A percentile compares a stretch with the other conserved stretches of the same genome.
Evolutionary conservation across 2,113 vertebrate species (phyloP).

Genomic region (Suncus etruscus): DNA sequence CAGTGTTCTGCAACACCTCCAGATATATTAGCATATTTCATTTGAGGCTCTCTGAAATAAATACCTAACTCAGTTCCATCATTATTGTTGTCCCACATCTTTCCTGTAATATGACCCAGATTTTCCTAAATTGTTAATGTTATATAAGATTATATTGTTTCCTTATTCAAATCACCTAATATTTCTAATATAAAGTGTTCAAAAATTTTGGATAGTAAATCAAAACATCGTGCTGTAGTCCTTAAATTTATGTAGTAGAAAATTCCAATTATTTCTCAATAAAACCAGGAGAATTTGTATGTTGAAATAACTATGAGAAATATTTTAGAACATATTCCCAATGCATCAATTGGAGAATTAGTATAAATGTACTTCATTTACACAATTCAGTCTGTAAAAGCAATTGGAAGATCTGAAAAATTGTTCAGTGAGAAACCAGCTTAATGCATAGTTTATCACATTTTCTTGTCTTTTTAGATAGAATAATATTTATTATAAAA

Average conservation of each 20-base stretch:
- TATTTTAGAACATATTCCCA: background rate
- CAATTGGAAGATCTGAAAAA: conserved; percentile 13
- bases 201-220: background rate
- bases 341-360: background rate
- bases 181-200: too few species aligned
- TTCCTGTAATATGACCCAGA: too few species aligned
- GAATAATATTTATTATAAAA: conserved; percentile 35
- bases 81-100: too few species aligned
- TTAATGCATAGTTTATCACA: conserved; percentile 20
- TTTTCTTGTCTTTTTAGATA: background rate
- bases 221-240: background rate
- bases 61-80: too few species aligned
- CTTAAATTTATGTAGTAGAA: background rate
- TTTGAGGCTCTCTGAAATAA: too few species aligned
- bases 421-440: conserved; percentile 4
- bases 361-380: background rate
- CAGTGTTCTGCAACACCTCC: too few species aligned
- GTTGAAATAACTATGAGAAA: conserved; percentile 37
- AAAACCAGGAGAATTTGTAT: conserved; percentile 5
- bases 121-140: too few species aligned
- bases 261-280: background rate
- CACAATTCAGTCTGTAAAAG: background rate
- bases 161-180: too few species aligned
- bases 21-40: too few species aligned
- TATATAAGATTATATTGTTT: too few species aligned